A percentile compares a stretch with the other conserved stretches of the same genome.
These are phyloP conservation scores for Tylochromis polylepis DNA, from an alignment of 2,113 vertebrate genomes.

Conservation along the genomic window DNA sequence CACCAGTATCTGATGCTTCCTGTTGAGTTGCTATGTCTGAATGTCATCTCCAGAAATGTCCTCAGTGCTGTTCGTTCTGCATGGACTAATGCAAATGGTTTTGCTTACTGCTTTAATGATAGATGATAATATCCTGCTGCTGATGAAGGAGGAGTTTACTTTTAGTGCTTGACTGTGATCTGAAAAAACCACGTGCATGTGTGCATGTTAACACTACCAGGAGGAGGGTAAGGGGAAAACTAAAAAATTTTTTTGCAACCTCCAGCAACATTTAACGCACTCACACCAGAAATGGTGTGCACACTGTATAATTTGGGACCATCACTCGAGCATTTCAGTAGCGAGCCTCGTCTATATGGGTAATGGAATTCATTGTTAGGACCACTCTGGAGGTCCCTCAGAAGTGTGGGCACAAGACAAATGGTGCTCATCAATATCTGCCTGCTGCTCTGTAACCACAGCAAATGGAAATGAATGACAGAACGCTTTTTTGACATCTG, in stretches of 20 bases:
- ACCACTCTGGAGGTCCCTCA: constrained; percentile 29
- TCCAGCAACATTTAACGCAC: neutral
- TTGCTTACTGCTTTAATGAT: constrained; percentile 34
- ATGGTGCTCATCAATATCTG: constrained; percentile 43
- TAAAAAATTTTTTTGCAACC: neutral
- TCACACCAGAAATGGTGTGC: neutral
- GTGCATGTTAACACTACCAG: neutral
- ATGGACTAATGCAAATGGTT: constrained; percentile 25
- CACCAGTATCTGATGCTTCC: neutral
- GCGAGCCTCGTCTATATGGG: neutral
- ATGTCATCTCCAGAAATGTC: constrained; percentile 10
- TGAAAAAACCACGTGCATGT: neutral
- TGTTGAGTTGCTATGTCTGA: neutral
- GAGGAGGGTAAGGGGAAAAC: neutral
- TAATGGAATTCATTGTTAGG: constrained; percentile 23
- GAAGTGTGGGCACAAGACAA: constrained; percentile 40
- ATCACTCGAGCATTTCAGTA: neutral
- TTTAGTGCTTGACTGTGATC: neutral
- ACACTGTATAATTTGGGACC: constrained; percentile 29
- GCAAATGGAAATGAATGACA: constrained; percentile 49
- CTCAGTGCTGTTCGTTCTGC: neutral
- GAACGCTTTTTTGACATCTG: constrained; percentile 22
- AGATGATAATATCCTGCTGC: constrained; percentile 33
- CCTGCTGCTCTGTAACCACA: constrained; percentile 24
- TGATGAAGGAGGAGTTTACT: constrained; percentile 41